Percentiles rank a stretch among this genome's conserved stretches.
Conservation (phyloP, 1,140 invertebrate species). For the Drosophila saltans region DNA sequence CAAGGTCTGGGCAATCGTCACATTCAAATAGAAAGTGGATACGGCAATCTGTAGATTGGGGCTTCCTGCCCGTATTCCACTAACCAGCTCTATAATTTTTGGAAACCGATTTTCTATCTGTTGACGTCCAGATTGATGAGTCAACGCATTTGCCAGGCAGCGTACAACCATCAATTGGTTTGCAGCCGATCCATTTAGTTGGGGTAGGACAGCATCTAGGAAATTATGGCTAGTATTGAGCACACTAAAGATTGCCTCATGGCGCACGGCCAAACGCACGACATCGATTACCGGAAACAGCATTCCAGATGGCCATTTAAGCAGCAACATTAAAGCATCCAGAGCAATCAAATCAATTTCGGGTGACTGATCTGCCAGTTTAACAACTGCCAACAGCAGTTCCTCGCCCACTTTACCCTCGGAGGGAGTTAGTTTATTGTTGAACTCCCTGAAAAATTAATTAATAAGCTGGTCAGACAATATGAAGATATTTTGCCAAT, state of each 20-base stretch:
- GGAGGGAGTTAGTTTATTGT: constrained; percentile 85
- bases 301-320: constrained; percentile 91
- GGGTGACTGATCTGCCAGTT: constrained; percentile 84
- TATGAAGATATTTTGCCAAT: not conserved
- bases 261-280: constrained; percentile 89
- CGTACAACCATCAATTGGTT: constrained; percentile 92
- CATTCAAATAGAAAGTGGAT: constrained; percentile 91
- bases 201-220: constrained; percentile 80
- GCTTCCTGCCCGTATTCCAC: constrained; percentile 85
- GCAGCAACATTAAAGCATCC: constrained; percentile 86
- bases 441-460: constrained; percentile 87
- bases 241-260: constrained; percentile 85
- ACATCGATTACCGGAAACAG: constrained; percentile 95
- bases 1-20: constrained; percentile 86
- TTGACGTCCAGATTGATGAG: constrained; percentile 86
- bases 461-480: not conserved
- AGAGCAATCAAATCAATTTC: constrained; percentile 84
- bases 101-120: constrained; percentile 85
- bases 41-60: constrained; percentile 90
- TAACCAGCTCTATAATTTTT: constrained; percentile 85
- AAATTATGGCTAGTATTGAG: constrained; percentile 84
- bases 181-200: constrained; percentile 84
- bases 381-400: constrained; percentile 86
- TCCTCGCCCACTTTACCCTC: constrained; percentile 84
- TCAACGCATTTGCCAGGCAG: constrained; percentile 90